Percentiles rank a stretch among this genome's conserved stretches.
These are phyloP conservation scores for Chelon auratus DNA, from an alignment of 2,797 vertebrate species.

Conservation along the genomic window DNA sequence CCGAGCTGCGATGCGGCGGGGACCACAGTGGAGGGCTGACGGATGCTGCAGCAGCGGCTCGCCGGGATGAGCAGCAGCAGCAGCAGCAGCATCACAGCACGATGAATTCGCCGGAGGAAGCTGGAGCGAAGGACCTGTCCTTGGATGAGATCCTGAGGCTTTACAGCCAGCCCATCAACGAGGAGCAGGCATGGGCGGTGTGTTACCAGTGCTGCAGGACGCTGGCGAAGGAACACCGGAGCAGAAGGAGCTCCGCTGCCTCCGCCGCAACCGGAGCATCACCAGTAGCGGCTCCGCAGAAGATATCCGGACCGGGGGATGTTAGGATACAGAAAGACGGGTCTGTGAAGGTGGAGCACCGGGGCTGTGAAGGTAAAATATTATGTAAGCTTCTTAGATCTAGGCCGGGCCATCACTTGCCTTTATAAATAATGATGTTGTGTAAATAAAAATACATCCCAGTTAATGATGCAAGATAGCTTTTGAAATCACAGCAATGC, in stretches of 20 bases:
- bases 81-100: constrained; percentile 56
- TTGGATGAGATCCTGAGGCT: constrained; percentile 91
- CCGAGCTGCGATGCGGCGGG: constrained; percentile 76
- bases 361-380: constrained; percentile 74
- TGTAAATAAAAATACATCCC: not conserved
- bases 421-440: constrained; percentile 28
- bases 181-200: constrained; percentile 98
- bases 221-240: constrained; percentile 70
- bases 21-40: constrained; percentile 70
- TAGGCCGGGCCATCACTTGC: constrained; percentile 38
- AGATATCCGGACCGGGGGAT: constrained; percentile 80
- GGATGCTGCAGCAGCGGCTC: constrained; percentile 66
- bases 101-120: constrained; percentile 68
- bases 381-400: constrained; percentile 27
- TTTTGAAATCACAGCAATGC: not conserved
- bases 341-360: constrained; percentile 78
- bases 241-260: constrained; percentile 53
- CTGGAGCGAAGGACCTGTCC: constrained; percentile 82
- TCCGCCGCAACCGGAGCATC: constrained; percentile 41
- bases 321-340: constrained; percentile 90
- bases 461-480: not conserved
- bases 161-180: constrained; percentile 96
- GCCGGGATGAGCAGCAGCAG: constrained; percentile 49
- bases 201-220: constrained; percentile 93
- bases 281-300: constrained; percentile 32